phyloP scores from a whole-genome alignment of 2,113 vertebrate species.

The Pandion haliaetus region DNA sequence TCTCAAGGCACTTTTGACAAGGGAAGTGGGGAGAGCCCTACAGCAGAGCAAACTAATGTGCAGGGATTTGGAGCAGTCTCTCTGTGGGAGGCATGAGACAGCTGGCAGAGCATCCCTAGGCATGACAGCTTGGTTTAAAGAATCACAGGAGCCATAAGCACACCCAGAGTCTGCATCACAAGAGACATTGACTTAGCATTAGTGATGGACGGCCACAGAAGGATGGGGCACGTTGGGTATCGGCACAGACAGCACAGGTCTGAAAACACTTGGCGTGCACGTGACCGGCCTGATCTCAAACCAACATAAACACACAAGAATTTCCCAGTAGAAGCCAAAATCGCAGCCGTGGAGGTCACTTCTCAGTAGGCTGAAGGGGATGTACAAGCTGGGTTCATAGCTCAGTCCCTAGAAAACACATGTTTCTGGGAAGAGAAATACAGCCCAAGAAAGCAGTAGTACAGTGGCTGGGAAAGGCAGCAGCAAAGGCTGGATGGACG shows the following conservation, averaged over 20 bases:
- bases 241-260: accelerated
- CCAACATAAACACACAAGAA: not conserved
- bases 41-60: not conserved
- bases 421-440: not conserved
- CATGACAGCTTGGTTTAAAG: not conserved
- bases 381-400: not conserved
- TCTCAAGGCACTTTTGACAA: not conserved
- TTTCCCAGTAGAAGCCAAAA: not conserved
- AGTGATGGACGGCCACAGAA: not conserved
- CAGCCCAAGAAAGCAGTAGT: not conserved
- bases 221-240: accelerated
- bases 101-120: not conserved
- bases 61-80: not conserved
- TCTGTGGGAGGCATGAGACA: not conserved
- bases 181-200: not conserved
- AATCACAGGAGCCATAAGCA: not conserved
- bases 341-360: not conserved
- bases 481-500: not conserved
- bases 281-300: not conserved
- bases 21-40: not conserved
- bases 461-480: not conserved
- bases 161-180: not conserved
- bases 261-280: not conserved
- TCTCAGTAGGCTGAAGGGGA: not conserved
- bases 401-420: not conserved